Base-by-base conservation (phyloP, 92 coral and sea anemone species). In the Siderastrea radians region DNA sequence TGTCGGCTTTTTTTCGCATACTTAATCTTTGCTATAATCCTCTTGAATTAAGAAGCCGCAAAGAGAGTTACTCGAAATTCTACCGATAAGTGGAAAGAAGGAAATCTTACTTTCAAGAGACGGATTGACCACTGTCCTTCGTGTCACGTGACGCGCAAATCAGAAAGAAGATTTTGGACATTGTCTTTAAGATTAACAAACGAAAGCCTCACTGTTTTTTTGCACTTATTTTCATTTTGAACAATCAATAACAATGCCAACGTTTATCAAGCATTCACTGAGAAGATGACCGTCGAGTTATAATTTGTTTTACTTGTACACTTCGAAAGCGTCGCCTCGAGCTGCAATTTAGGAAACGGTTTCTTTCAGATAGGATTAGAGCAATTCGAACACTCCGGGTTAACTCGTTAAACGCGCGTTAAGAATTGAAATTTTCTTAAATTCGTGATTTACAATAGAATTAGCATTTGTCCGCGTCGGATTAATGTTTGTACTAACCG, bases 11-110 rank as follows among this genome's bases (percentile, higher is more conserved):
- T 50, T 73, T 83, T 84, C 66, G 47, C 11, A 54, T 44, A 61
- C 50, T 17, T 72, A 10, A 70, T 73, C 70, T 74, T 44, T 61
- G 12, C 68, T 67, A 17, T 68, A 67, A 66, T 60, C 87, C 80
- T 60, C 87, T 84, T 74, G 81, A 84, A 38, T 84, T 73, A 84
- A 74, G 64, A 84, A 84, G 87, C 87, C 80, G 72, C 87, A 73
- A 84, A 84, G 80, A 75, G 87, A 84, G 73, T 16, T 54, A 47
- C 49, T 59, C 38, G 80, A 73, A 73, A 84, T 84, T 84, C 87
- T 63, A 84, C 59, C 80, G 79, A n/a, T 62, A 84, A 84, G 46
- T 82, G 26, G 49, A 71, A 82, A 71, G 77, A 54, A 74, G 87
- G 87, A 84, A 84, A 63, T 74, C 79, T 83, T 83, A 60, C 46